Conservation (phyloP, 35 echinoderm and acorn worm genomes). For the Stichopus chloronotus region DNA sequence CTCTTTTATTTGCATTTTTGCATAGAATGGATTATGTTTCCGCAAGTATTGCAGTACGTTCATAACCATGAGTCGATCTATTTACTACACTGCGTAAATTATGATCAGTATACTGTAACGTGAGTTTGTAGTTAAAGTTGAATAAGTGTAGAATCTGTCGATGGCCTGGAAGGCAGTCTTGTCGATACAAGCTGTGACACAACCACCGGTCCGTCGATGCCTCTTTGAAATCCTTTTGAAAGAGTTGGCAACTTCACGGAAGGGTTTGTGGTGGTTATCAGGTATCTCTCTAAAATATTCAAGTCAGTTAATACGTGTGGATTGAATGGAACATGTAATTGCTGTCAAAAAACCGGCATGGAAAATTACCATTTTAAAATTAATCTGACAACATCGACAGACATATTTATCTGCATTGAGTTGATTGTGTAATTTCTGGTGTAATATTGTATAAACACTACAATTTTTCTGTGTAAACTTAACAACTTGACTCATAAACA, state of each 20-base stretch:
- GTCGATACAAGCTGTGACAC: background rate
- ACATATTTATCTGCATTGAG: background rate
- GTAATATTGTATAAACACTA: background rate
- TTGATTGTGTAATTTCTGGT: background rate
- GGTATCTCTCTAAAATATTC: background rate
- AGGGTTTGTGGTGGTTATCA: background rate
- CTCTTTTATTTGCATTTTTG: background rate
- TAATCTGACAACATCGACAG: conserved; percentile 20
- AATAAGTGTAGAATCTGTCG: background rate
- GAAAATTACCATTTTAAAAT: background rate
- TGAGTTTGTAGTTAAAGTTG: background rate
- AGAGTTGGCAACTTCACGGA: conserved; percentile 6
- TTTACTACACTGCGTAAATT: background rate
- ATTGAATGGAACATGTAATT: background rate
- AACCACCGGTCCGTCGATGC: conserved; percentile 20
- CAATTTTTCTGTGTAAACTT: background rate
- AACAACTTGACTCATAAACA: conserved; percentile 8
- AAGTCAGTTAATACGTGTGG: background rate
- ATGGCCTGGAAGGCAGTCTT: background rate
- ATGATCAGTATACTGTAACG: background rate
- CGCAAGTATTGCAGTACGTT: background rate
- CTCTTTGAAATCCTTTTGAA: conserved; percentile 10
- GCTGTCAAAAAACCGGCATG: background rate
- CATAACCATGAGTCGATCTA: background rate
- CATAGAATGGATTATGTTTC: background rate